phyloP scores from a whole-genome alignment of 2,113 vertebrate species.

The Merops nubicus region DNA sequence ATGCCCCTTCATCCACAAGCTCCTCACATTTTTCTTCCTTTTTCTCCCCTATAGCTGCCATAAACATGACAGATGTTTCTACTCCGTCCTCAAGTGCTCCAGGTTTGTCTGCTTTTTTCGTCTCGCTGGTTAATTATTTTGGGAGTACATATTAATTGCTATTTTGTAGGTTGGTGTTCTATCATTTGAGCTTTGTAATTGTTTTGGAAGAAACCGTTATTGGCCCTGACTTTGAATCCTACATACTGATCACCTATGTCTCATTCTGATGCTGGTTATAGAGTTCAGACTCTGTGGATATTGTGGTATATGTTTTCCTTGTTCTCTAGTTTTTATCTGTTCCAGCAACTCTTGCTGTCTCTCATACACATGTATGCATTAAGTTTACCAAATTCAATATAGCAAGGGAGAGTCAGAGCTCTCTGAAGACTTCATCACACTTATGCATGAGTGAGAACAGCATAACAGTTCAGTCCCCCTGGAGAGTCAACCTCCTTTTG shows the following conservation, averaged over 20 bases:
- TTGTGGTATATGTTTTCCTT: fast-evolving
- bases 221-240: fast-evolving
- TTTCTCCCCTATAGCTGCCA: fast-evolving
- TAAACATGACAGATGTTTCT: fast-evolving
- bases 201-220: fast-evolving
- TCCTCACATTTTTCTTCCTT: not conserved
- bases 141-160: fast-evolving
- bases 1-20: not conserved
- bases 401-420: fast-evolving
- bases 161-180: fast-evolving
- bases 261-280: fast-evolving
- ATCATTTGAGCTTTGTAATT: fast-evolving
- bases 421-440: not conserved
- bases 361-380: fast-evolving
- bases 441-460: not conserved
- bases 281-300: fast-evolving
- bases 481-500: fast-evolving
- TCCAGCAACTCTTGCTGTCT: fast-evolving
- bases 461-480: fast-evolving
- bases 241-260: fast-evolving
- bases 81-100: fast-evolving
- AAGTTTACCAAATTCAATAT: fast-evolving
- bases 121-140: fast-evolving
- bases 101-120: fast-evolving
- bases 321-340: not conserved